Evolutionary conservation across 2,113 vertebrate genomes (phyloP).

Genomic region (Pelmatolapia mariae): DNA sequence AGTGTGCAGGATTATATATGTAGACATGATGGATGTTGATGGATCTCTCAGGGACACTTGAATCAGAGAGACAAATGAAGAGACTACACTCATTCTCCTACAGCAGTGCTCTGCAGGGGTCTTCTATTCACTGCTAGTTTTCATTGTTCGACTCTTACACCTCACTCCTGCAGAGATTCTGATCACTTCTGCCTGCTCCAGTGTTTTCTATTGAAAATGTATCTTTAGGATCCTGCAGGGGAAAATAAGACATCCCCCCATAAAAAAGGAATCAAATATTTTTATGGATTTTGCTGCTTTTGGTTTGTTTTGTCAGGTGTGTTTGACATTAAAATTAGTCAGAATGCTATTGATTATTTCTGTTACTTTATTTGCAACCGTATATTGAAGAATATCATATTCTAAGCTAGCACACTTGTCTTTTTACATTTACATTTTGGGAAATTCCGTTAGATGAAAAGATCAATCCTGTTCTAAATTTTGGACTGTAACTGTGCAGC

Average conservation of each 20-base stretch:
- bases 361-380: background rate
- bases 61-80: background rate
- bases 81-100: background rate
- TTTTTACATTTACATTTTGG: background rate
- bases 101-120: background rate
- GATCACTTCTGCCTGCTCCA: background rate
- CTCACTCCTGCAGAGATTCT: background rate
- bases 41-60: background rate
- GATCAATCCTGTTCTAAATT: background rate
- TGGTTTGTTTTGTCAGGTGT: background rate
- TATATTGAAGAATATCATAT: background rate
- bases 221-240: background rate
- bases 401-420: background rate
- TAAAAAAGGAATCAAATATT: background rate
- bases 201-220: background rate
- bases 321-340: background rate
- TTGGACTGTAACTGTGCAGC: background rate
- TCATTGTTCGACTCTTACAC: background rate
- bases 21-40: background rate
- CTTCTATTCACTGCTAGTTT: background rate
- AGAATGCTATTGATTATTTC: background rate
- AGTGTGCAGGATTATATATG: background rate
- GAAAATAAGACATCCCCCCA: background rate
- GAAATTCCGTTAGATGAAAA: background rate
- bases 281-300: background rate